Evolutionary conservation across 2,888 invertebrate genomes (phyloP), one percentile per base, ranked within the genome.

Genomic region (Rhynchonema sp.): DNA sequence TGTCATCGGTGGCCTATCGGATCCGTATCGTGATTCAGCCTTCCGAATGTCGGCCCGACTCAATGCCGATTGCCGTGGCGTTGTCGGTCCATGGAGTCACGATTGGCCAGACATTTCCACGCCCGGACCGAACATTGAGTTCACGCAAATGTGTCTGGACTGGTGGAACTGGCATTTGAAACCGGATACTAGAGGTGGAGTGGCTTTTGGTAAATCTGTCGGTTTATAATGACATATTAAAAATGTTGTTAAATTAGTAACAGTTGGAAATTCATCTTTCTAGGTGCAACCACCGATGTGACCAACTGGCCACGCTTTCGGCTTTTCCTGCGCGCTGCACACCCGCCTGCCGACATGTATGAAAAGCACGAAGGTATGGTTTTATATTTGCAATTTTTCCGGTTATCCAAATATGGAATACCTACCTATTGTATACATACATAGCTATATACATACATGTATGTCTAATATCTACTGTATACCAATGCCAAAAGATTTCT

Each of bases 71-170:
- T 30, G 23, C 9, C 27, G 61, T 20, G 63, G 55, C 9, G 54
- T 64, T 22, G 38, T 64, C 49, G 64, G 64, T n/a, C 64, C 64
- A 20, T 64, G 64, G 64, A 25, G 46, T 22, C 64, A 64, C 55
- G 58, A 63, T 26, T 64, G 63, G 61, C 64, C 64, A n/a, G 54
- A 59, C 27, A 20, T n/a, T 3, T 23, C 23, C 3, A 27, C 2
- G 2, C 59, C 60, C 59, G 65, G 63, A 2, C 65, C 65, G 23
- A 56, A 59, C 22, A 62, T 65, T 9, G 62, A 57, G 1, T 65
- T 60, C 57, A 38, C 59, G 1, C 57, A 56, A 6, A 56, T 55
- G n/a, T 64, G 64, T 30, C 54, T 60, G 53, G 29, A 59, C 17
- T 65, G 65, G 65, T 65, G 63, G 63, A 61, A 62, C 26, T 46